phyloP scores from a whole-genome alignment of 2,888 invertebrate species.

The Gandaritis pyraliata region DNA sequence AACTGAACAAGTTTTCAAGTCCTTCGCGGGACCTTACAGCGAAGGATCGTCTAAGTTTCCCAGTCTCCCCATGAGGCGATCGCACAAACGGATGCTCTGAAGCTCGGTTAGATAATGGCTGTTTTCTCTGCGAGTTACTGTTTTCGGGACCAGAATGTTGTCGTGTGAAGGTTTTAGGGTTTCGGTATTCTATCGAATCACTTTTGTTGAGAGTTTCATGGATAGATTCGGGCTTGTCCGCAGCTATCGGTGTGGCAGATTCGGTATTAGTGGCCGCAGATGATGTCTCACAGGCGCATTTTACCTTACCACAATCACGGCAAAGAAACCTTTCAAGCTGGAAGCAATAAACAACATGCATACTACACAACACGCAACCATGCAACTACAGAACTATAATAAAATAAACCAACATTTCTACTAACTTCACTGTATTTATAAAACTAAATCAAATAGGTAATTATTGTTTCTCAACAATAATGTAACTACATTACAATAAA shows the following conservation, averaged over 20 bases:
- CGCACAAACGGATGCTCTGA: conserved; percentile 70
- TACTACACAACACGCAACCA: conserved; percentile 76
- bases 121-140: conserved; percentile 39
- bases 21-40: conserved; percentile 78
- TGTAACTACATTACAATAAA: background rate
- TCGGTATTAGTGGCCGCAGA: conserved; percentile 46
- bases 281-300: conserved; percentile 83
- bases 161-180: conserved; percentile 51
- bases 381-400: conserved; percentile 55
- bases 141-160: conserved; percentile 63
- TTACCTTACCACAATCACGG: conserved; percentile 88
- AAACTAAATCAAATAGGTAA: background rate
- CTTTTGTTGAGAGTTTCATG: conserved; percentile 46
- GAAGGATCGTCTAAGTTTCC: conserved; percentile 74
- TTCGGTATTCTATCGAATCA: conserved; percentile 65
- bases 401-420: conserved; percentile 36
- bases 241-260: conserved; percentile 39
- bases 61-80: conserved; percentile 62
- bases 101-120: conserved; percentile 53
- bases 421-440: conserved; percentile 16
- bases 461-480: background rate
- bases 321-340: conserved; percentile 90
- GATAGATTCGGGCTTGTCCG: conserved; percentile 44
- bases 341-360: conserved; percentile 86
- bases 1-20: conserved; percentile 72